A percentile compares a stretch with the other conserved stretches of the same genome.
Conservation (phyloP, 2,113 vertebrate species). For the Leptocoma aspasia region DNA sequence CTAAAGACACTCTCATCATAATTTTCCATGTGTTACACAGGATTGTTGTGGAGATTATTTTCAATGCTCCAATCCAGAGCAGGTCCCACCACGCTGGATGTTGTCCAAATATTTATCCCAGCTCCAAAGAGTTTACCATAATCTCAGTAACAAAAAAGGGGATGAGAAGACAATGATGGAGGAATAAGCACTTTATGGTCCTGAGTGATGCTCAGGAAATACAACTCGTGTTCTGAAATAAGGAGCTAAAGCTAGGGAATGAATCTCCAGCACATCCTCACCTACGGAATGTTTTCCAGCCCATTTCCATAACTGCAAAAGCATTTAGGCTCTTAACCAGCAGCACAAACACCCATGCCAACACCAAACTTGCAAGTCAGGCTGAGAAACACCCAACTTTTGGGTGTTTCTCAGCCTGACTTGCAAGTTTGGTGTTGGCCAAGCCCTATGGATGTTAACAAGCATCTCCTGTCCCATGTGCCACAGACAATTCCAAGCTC, state of each 20-base stretch:
- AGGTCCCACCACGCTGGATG: background rate
- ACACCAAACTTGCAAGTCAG: too few species aligned
- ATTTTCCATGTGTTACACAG: background rate
- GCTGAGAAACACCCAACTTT: too few species aligned
- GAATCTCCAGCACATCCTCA: background rate
- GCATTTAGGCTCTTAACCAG: background rate
- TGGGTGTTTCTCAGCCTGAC: background rate
- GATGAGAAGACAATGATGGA: background rate
- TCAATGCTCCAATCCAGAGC: background rate
- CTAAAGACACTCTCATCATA: background rate
- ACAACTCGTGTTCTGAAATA: background rate
- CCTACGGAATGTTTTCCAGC: background rate
- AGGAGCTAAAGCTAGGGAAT: background rate
- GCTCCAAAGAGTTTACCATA: background rate
- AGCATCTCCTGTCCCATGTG: background rate
- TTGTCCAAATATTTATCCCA: background rate
- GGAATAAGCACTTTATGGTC: background rate
- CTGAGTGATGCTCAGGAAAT: background rate
- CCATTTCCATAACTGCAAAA: background rate
- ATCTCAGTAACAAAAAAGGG: background rate
- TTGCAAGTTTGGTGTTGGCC: background rate
- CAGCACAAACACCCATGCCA: background rate
- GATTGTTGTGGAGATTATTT: background rate
- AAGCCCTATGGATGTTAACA: fast-evolving
- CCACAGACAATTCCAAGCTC: background rate